Base-by-base conservation (phyloP, 2,113 vertebrate species). In the Leptobrachium leishanense region DNA sequence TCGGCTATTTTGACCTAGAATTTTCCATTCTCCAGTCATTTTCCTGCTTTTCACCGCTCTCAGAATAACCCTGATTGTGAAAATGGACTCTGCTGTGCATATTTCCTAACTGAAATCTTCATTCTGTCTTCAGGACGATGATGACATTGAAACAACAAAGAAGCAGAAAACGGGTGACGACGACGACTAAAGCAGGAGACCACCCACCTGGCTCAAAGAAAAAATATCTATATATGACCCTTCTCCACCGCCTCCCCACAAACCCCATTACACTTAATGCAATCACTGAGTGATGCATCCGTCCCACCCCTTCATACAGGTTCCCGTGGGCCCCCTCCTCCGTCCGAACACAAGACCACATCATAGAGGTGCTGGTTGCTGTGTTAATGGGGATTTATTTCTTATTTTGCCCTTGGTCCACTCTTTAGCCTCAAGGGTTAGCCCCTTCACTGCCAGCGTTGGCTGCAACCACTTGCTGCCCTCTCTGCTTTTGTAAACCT, bases 91-190 rank as follows among this genome's bases (percentile, higher is more conserved):
- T 31, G 20, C 20, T 31, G 1, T 31, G 20, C 20, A 31, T 31
- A 31, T 31, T 31, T 31, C 20, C 20, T 31, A 31, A 31, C 20
- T 31, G 20, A 31, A 31, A 31, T 31, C 20, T 31, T 50, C 46
- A 5, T 4, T 50, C 4, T 50, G 46, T 20, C 41, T 46, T 55
- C 46, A 66, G 2, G 73, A 94, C 86, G 90, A 97, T 43, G 96
- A 98, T 0, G 95, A 98, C 2, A 93, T 97, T 0, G 95, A 97
- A 80, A 91, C 94, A 89, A 31, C 46, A 50, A 98, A 98, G 94
- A 98, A 97, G 95, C 95, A 95, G 94, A 98, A 98, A 94, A 95
- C 93, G 0, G 94, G 95, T 1, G 95, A 96, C 42, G 96, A 98
- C 42, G 96, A 98, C 62, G 95, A 98, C 91, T 98, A 96, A 94